Evolutionary conservation across 2,888 invertebrate species (phyloP).

Genomic region (Punctoribates punctum): DNA sequence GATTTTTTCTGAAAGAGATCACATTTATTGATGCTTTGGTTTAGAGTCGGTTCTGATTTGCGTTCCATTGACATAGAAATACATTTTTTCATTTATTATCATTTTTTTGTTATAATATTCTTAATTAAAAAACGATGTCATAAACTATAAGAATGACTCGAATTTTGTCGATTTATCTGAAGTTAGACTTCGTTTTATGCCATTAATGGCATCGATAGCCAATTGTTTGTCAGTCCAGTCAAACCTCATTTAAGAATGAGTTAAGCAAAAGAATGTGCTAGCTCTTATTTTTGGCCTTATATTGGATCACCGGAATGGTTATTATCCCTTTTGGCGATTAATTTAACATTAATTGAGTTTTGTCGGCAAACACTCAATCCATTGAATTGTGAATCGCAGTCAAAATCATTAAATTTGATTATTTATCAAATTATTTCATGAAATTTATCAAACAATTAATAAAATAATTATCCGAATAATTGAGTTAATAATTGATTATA

Average conservation of each 20-base stretch:
- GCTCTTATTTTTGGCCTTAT: background rate
- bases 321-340: background rate
- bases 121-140: background rate
- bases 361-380: background rate
- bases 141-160: too few species aligned
- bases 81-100: background rate
- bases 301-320: background rate
- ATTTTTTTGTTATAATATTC: background rate
- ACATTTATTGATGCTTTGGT: background rate
- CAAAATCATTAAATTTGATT: conserved; percentile 8
- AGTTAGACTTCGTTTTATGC: too few species aligned
- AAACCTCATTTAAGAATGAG: too few species aligned
- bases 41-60: background rate
- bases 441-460: background rate
- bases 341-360: background rate
- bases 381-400: background rate
- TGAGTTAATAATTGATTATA: background rate
- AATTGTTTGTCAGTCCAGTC: too few species aligned
- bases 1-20: background rate
- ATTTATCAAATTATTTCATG: background rate
- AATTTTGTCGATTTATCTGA: too few species aligned
- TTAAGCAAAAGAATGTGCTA: background rate
- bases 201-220: too few species aligned
- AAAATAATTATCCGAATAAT: background rate
- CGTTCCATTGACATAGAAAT: conserved; percentile 28